A percentile compares a stretch with the other conserved stretches of the same genome.
phyloP scores from a whole-genome alignment of 2,888 invertebrate species.

The Drosophila neutralis region DNA sequence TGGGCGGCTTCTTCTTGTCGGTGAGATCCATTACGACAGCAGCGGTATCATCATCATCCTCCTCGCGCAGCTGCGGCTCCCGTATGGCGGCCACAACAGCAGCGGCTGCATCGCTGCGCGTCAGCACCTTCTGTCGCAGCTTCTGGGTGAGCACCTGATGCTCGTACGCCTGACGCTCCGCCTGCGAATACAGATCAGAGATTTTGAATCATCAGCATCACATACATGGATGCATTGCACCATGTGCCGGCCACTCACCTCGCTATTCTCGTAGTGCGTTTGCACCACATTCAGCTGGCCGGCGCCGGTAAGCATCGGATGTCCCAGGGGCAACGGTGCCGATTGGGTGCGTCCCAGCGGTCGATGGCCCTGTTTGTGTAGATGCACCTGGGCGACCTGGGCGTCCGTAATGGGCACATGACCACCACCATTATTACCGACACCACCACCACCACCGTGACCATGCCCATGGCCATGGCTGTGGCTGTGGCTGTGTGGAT shows the following conservation, averaged over 20 bases:
- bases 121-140: conserved; percentile 94
- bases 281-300: conserved; percentile 84
- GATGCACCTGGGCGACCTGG: conserved; percentile 88
- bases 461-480: conserved; percentile 20
- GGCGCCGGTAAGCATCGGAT: conserved; percentile 90
- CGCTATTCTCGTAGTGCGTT: conserved; percentile 85
- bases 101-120: conserved; percentile 88
- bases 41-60: conserved; percentile 86
- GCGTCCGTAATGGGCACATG: conserved; percentile 87
- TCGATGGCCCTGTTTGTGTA: conserved; percentile 90
- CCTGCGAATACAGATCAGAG: conserved; percentile 59
- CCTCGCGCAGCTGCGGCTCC: conserved; percentile 85
- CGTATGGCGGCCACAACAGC: conserved; percentile 78
- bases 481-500: conserved; percentile 9
- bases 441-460: conserved; percentile 6
- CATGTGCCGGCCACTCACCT: conserved; percentile 72
- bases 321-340: conserved; percentile 95
- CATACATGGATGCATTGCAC: too few species aligned
- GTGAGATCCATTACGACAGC: conserved; percentile 91
- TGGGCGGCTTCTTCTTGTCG: conserved; percentile 87
- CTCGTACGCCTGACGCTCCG: conserved; percentile 87
- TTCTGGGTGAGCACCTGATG: conserved; percentile 91
- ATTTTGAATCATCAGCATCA: not conserved
- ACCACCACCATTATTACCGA: not conserved
- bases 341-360: conserved; percentile 97